Percentiles rank a stretch among this genome's conserved stretches.
Conservation (phyloP, 2,113 vertebrate species). For the Tinamus guttatus region DNA sequence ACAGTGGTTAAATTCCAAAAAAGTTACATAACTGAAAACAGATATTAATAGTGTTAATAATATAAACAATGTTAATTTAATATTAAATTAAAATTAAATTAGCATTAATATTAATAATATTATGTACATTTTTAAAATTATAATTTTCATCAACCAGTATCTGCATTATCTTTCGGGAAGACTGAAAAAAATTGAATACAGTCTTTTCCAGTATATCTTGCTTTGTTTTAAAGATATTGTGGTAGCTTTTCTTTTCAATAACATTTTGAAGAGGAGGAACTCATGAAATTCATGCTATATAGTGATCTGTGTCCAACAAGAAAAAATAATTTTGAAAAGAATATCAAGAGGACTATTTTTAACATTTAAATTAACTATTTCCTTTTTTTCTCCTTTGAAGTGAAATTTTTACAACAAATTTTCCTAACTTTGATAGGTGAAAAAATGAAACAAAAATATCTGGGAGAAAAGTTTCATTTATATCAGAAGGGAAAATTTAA, state of each 20-base stretch:
- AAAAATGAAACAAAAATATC: not conserved
- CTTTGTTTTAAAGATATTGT: not conserved
- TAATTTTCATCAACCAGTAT: no score
- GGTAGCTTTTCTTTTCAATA: conserved; percentile 15
- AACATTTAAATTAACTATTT: not conserved
- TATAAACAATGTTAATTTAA: not conserved
- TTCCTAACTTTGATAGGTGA: not conserved
- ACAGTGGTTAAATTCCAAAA: not conserved
- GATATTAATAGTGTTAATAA: not conserved
- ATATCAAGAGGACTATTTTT: not conserved
- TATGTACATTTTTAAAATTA: no score
- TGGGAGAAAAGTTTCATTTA: not conserved
- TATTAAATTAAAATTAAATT: not conserved
- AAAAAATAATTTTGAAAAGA: not conserved
- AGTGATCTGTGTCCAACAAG: not conserved
- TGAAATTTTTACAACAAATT: not conserved
- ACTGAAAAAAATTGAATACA: no score
- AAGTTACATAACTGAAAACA: not conserved
- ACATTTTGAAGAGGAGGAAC: no score
- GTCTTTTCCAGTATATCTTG: no score
- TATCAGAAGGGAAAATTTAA: not conserved
- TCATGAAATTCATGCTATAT: not conserved
- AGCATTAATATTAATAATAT: no score
- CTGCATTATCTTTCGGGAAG: no score
- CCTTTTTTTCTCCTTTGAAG: not conserved